A percentile compares a stretch with the other conserved stretches of the same genome.
Evolutionary conservation across 2,888 invertebrate genomes (phyloP).

Genomic region (Tiliacea citrago): DNA sequence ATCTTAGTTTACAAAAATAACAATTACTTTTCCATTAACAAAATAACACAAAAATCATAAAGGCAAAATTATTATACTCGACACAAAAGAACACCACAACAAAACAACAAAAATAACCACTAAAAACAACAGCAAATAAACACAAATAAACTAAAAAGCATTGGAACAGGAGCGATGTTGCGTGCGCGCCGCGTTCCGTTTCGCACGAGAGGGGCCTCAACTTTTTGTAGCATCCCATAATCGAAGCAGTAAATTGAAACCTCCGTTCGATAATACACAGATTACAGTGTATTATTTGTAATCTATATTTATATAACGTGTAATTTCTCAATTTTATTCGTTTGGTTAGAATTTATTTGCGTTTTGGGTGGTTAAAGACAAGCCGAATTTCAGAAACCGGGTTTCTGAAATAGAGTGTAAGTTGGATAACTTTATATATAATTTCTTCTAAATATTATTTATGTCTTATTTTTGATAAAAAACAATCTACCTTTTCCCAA

Average conservation of each 20-base stretch:
- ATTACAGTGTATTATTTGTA: constrained; percentile 70
- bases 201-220: constrained; percentile 79
- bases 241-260: constrained; percentile 84
- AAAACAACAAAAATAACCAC: constrained; percentile 46
- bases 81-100: constrained; percentile 29
- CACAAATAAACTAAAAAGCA: constrained; percentile 62
- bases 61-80: constrained; percentile 16
- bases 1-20: background rate
- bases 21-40: background rate
- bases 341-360: constrained; percentile 5
- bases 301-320: constrained; percentile 62
- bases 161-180: constrained; percentile 75
- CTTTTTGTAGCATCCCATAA: constrained; percentile 78
- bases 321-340: constrained; percentile 53
- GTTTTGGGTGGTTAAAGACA: constrained; percentile 4
- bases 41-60: constrained; percentile 15
- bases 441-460: too few relatives aligned
- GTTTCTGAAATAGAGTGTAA: too few relatives aligned
- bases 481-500: too few relatives aligned
- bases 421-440: too few relatives aligned
- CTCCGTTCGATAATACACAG: constrained; percentile 73
- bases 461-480: too few relatives aligned
- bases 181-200: constrained; percentile 83
- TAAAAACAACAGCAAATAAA: constrained; percentile 55
- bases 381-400: too few relatives aligned